phyloP scores from a whole-genome alignment of 1,140 invertebrate genomes.

The Caenorhabditis remanei region DNA sequence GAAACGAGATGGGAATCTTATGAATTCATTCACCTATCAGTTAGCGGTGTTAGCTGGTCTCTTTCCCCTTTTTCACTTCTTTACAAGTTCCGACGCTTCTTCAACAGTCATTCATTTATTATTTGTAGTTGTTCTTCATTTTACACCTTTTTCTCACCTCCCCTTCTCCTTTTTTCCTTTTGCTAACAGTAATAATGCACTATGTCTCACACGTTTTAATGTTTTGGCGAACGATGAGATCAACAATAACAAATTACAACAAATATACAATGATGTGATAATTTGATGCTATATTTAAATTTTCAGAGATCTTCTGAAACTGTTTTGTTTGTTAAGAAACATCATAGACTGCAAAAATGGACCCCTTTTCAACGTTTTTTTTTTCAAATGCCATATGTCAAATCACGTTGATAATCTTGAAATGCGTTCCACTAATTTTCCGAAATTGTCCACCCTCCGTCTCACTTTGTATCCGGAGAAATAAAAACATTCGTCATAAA shows the following conservation, averaged over 20 bases:
- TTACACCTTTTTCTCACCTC: constrained; percentile 14
- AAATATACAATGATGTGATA: constrained; percentile 5
- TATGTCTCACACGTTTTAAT: constrained; percentile 34
- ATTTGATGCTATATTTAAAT: neutral
- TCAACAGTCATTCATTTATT: constrained; percentile 47
- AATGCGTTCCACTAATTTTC: constrained; percentile 8
- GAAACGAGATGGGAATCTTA: constrained; percentile 17
- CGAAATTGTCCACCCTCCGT: neutral
- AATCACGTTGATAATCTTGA: neutral
- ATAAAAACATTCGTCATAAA: no score
- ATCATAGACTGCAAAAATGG: no score
- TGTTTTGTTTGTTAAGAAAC: neutral
- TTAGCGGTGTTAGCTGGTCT: constrained; percentile 25
- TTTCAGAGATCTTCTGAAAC: neutral
- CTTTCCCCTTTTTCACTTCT: constrained; percentile 6
- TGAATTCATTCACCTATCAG: constrained; percentile 37
- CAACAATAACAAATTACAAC: neutral
- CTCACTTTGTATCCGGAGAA: neutral
- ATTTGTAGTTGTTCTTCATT: constrained; percentile 48
- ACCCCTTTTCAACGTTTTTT: no score
- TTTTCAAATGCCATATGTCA: no score
- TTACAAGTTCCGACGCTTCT: constrained; percentile 49
- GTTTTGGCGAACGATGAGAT: neutral
- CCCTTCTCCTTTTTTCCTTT: neutral
- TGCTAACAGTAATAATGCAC: constrained; percentile 53